Conservation (phyloP, 2,797 vertebrate species). For the Centropyge bicolor region DNA sequence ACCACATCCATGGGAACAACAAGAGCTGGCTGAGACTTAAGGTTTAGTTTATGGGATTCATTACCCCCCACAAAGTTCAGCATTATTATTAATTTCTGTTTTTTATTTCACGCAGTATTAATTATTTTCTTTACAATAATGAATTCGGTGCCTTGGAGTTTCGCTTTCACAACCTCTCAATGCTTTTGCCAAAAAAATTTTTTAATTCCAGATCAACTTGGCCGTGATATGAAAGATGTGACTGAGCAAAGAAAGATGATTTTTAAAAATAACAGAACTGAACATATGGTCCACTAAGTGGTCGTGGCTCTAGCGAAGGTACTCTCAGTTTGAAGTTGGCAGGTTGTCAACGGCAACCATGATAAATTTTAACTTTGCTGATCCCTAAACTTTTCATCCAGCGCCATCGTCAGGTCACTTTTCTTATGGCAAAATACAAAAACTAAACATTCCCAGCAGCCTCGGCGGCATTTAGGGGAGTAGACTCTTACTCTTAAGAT, state of each 20-base stretch:
- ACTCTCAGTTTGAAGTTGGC: not conserved
- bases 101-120: constrained; percentile 4
- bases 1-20: not conserved
- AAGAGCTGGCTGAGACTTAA: not conserved
- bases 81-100: not conserved
- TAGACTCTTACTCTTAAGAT: not conserved
- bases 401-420: too few species aligned
- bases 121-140: not conserved
- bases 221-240: not conserved
- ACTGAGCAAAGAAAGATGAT: not conserved
- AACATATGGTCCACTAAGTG: not conserved
- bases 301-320: not conserved
- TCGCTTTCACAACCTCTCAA: constrained; percentile 19
- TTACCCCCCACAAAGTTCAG: not conserved
- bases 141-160: constrained; percentile 59
- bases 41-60: not conserved
- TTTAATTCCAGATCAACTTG: not conserved
- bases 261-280: not conserved
- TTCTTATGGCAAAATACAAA: not conserved
- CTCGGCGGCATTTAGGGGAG: not conserved
- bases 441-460: not conserved
- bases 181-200: constrained; percentile 5
- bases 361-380: constrained; percentile 1
- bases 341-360: not conserved
- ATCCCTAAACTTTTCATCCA: constrained; percentile 1